Conservation (phyloP, 2,113 vertebrate genomes). For the Hiodon alosoides region DNA sequence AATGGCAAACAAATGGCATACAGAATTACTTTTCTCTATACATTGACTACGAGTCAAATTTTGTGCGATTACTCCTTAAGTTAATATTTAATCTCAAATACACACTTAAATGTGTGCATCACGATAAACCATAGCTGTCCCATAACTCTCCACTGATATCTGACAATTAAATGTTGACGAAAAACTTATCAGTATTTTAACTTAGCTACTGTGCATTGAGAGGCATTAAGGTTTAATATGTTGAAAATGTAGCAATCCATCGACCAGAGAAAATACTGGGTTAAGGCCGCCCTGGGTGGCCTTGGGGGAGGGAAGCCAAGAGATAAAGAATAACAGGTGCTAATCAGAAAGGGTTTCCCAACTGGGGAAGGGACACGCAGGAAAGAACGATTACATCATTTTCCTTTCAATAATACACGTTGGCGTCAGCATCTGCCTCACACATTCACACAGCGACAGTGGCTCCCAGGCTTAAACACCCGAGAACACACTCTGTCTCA, state of each 20-base stretch:
- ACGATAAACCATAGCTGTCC: background rate
- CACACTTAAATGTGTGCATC: background rate
- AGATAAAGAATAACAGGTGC: constrained; percentile 62
- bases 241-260: background rate
- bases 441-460: constrained; percentile 18
- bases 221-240: background rate
- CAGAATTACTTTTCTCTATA: too few relatives aligned
- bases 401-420: constrained; percentile 45
- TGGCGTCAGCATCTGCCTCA: constrained; percentile 36
- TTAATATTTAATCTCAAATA: background rate
- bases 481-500: background rate
- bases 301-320: constrained; percentile 7
- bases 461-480: background rate
- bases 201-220: background rate
- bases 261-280: background rate
- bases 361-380: constrained; percentile 39
- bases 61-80: too few relatives aligned
- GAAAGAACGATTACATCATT: constrained; percentile 57
- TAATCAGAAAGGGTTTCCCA: constrained; percentile 60
- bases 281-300: background rate
- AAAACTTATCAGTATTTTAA: background rate
- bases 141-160: background rate
- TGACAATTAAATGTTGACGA: too few relatives aligned
- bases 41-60: too few relatives aligned
- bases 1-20: too few relatives aligned